Conservation (phyloP, 1,140 invertebrate species). For the Oppia nitens region DNA sequence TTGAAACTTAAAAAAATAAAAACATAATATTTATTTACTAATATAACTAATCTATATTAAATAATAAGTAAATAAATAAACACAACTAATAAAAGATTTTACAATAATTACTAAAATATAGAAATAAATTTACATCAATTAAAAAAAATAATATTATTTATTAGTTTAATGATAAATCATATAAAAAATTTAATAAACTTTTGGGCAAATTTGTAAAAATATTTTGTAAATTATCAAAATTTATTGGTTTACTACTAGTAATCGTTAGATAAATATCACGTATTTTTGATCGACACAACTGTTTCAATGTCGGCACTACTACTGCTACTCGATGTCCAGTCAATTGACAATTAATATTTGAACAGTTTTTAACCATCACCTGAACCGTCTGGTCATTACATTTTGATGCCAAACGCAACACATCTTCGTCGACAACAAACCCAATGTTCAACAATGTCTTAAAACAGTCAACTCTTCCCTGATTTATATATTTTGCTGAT, state of each 20-base stretch:
- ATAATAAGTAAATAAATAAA: too few relatives aligned
- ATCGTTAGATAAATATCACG: not conserved
- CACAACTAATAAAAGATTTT: too few relatives aligned
- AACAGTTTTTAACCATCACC: not conserved
- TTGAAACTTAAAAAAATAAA: too few relatives aligned
- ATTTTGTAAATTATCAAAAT: not conserved
- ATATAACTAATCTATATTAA: too few relatives aligned
- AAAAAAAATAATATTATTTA: not conserved
- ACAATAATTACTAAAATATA: too few relatives aligned
- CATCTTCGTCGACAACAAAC: not conserved
- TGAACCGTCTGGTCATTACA: not conserved
- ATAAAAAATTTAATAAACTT: not conserved
- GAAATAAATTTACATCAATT: too few relatives aligned
- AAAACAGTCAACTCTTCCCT: not conserved
- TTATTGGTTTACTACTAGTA: not conserved
- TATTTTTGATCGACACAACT: not conserved
- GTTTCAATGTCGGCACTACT: not conserved
- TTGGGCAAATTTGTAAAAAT: not conserved
- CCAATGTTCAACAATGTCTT: not conserved
- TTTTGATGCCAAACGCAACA: not conserved
- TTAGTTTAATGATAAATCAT: not conserved
- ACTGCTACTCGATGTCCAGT: too few relatives aligned
- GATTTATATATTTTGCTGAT: not conserved
- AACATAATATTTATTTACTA: too few relatives aligned
- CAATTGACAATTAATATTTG: too few relatives aligned